Percentiles rank a stretch among this genome's conserved stretches.
Conservation (phyloP, 2,113 vertebrate species). For the Sardina pilchardus region DNA sequence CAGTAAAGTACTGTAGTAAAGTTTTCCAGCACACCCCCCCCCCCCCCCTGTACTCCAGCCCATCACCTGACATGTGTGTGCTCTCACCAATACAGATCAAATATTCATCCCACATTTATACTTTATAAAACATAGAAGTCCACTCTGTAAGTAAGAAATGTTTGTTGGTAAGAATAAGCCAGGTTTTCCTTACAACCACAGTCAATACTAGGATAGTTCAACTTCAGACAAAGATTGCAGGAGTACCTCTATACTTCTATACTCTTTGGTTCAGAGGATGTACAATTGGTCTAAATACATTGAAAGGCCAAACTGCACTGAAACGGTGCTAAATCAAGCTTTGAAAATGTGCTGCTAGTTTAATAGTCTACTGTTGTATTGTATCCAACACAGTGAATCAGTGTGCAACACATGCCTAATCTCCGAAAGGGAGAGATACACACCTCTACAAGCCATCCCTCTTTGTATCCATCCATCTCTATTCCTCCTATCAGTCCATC, state of each 20-base stretch:
- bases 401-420: not conserved
- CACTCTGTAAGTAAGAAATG: no score
- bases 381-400: not conserved
- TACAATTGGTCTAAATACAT: not conserved
- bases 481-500: not conserved
- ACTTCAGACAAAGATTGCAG: no score
- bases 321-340: not conserved
- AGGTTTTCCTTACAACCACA: not conserved
- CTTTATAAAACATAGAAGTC: not conserved
- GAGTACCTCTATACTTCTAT: no score
- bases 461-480: not conserved
- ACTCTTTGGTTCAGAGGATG: not conserved
- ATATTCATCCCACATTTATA: not conserved
- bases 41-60: not conserved
- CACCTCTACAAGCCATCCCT: not conserved
- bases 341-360: not conserved
- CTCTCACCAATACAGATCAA: not conserved
- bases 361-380: not conserved
- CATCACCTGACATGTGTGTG: not conserved
- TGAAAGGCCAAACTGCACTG: not conserved
- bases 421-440: not conserved
- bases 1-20: not conserved
- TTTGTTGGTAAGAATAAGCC: no score
- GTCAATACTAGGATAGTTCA: not conserved
- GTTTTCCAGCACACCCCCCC: not conserved